Evolutionary conservation across 2,113 vertebrate genomes (phyloP), one percentile per base, ranked within the genome.

Genomic region (Acanthisitta chloris): DNA sequence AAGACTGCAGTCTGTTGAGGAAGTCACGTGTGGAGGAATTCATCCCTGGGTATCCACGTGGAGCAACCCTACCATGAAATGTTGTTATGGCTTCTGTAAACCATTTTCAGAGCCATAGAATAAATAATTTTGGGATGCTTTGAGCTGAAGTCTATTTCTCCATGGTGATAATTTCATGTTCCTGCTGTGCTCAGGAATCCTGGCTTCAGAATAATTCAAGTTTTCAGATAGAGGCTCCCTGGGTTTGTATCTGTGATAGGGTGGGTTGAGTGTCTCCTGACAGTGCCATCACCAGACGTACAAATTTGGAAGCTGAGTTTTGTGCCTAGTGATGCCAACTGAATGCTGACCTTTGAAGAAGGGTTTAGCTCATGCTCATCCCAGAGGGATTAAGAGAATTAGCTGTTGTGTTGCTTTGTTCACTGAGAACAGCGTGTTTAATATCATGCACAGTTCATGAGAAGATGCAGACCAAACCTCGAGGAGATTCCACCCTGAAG

Each of bases 301-400:
- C 6, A 14, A 29, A 26, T 59, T 76, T 51, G 49, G 51, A 70
- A 42, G 65, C 16, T 57, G 45, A 42, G 23, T 29, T 21, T 16
- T 40, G 36, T 3, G 4, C 38, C 52, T 14, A 6, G 3, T 0
- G 0, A 73, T 33, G 40, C 64, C 2, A 4, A 4, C 31, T 1
- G 3, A 42, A 25, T 23, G 33, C 43, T 69, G 33, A 43, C 25
- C 71, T 83, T 86, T 20, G 48, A 12, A 61, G 17, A 29, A 38
- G 34, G 23, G 23, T 15, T 94, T 71, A 71, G 49, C 38, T 77
- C 59, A 28, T 0, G 2, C 48, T 69, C 2, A 34, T 33, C 71
- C 72, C 0, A 0, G 43, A 79, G 48, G 57, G 33, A 33, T 38
- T 40, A 24, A 48, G 15, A 29, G 33, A 40, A 29, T 54, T 49